phyloP scores from a whole-genome alignment of 2,113 vertebrate genomes.

The Myodes glareolus region DNA sequence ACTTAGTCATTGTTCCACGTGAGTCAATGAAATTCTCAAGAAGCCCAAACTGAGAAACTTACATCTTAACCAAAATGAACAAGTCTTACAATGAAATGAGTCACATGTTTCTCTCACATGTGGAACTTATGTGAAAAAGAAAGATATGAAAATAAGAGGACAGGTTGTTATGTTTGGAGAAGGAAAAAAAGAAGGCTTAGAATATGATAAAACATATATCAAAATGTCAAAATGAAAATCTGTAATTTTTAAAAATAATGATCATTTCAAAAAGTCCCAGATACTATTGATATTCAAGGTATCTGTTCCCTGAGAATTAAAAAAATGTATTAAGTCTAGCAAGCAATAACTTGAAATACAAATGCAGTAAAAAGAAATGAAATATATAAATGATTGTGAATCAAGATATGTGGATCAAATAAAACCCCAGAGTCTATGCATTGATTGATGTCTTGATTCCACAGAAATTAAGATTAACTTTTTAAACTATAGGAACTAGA shows the following conservation, averaged over 20 bases:
- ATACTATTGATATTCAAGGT: background rate
- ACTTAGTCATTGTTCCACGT: background rate
- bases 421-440: background rate
- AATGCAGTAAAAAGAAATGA: background rate
- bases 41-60: background rate
- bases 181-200: too few species aligned
- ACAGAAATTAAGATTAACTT: background rate
- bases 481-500: background rate
- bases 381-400: background rate
- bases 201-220: background rate
- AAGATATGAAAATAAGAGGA: too few species aligned
- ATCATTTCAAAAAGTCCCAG: background rate
- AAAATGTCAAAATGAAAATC: background rate
- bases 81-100: background rate
- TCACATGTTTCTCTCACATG: background rate
- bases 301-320: background rate
- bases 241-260: background rate
- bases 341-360: background rate
- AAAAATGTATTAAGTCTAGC: background rate
- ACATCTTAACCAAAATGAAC: background rate
- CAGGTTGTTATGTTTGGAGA: background rate
- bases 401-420: background rate
- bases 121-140: background rate
- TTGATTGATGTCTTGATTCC: background rate
- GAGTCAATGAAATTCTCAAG: conserved; percentile 4